phyloP scores from a whole-genome alignment of 2,113 vertebrate genomes.

The Myocastor coypus region DNA sequence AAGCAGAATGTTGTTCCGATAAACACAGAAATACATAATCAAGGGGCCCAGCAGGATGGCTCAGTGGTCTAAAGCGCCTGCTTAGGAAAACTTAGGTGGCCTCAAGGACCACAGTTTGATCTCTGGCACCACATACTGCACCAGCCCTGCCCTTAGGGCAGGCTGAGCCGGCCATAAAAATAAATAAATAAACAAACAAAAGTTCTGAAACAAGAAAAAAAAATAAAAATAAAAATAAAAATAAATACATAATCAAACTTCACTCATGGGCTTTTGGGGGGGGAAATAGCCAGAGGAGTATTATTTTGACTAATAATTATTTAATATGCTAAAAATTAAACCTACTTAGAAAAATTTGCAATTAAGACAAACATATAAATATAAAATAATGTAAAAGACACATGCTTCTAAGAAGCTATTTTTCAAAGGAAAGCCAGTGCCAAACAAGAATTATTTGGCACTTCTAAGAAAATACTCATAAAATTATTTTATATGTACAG shows the following conservation, averaged over 20 bases:
- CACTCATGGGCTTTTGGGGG: not conserved
- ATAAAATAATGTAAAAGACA: not conserved
- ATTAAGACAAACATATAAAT: not conserved
- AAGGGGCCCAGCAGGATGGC: too few species aligned
- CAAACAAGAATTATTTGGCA: not conserved
- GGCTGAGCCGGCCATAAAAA: too few species aligned
- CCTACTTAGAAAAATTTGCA: not conserved
- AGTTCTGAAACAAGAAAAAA: too few species aligned
- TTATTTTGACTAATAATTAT: not conserved
- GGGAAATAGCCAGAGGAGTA: not conserved
- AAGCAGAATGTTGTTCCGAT: not conserved
- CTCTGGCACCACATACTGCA: too few species aligned
- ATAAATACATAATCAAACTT: not conserved
- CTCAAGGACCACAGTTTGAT: too few species aligned
- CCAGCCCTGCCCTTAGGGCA: too few species aligned
- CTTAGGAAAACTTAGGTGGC: too few species aligned
- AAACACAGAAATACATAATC: not conserved
- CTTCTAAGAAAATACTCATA: not conserved
- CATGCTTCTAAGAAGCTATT: not conserved
- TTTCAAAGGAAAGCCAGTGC: not conserved
- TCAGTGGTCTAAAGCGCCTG: too few species aligned
- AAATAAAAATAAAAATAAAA: too few species aligned
- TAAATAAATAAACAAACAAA: too few species aligned
- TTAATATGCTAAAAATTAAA: slow-evolving; percentile 14
- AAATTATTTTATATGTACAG: not conserved